Base-by-base conservation (phyloP, 2,888 invertebrate genomes). In the Caenorhabditis drosophilae region DNA sequence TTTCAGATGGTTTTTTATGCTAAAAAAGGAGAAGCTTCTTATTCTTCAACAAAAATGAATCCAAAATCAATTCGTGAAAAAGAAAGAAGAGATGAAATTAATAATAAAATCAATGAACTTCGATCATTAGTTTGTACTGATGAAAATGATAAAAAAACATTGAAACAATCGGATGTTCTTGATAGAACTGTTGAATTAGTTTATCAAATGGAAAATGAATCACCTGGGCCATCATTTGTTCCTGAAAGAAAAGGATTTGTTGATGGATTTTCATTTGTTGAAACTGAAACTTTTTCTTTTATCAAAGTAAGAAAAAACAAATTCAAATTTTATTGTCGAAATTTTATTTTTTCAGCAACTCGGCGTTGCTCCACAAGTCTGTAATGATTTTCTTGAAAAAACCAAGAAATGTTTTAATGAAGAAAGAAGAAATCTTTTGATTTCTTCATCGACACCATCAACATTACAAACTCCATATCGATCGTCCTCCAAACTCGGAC, bases 241-340 rank as follows among this genome's bases (percentile, higher is more conserved):
- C 59, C 64, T n/a, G 56, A 66, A 4, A 47, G 59, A 23, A 55
- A 59, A 20, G 64, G 64, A 48, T 66, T 66, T 57, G 52, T 52
- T 25, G 59, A 66, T 41, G 64, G 64, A 42, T 66, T 48, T 51
- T 25, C 41, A 4, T 25, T 38, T 7, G 31, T 56, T 27, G 59
- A 66, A 26, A 36, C 7, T 6, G 44, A 48, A 38, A 48, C 49
- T 7, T 48, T 36, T 20, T 27, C 50, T 1, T 66, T 59, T 49
- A 51, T 64, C 47, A 50, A 45, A 20, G 22, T n/a, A n/a, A n/a
- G n/a, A 15, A 9, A 36, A n/a, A n/a, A n/a, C n/a, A n/a, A n/a
- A n/a, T n/a, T n/a, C n/a, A n/a, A n/a, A n/a, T n/a, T n/a, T n/a
- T n/a, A n/a, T n/a, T n/a, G 15, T 15, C 4, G n/a, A 36, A 36